Conservation (phyloP, 2,113 vertebrate genomes). For the Numida meleagris region DNA sequence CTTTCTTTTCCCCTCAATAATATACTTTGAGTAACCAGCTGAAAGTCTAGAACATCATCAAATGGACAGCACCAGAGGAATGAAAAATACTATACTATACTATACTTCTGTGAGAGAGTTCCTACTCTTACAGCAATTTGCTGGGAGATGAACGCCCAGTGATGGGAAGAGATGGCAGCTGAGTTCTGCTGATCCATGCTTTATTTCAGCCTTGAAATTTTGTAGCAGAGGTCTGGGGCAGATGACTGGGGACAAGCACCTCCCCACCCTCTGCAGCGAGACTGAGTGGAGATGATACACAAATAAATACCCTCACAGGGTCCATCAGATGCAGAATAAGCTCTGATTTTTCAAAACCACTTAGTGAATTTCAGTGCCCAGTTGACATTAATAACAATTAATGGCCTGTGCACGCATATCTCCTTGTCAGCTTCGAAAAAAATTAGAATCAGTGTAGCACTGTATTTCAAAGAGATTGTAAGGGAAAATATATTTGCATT, state of each 20-base stretch:
- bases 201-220: background rate
- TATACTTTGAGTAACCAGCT: background rate
- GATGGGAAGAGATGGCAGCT: background rate
- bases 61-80: background rate
- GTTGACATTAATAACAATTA: background rate
- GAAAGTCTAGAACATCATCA: background rate
- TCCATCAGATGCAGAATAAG: background rate
- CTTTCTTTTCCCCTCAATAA: background rate
- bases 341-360: background rate
- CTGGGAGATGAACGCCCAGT: background rate
- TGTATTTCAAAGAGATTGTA: background rate
- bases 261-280: background rate
- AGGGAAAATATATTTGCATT: background rate
- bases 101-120: background rate
- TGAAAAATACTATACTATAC: background rate
- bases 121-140: background rate
- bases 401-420: background rate
- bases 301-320: background rate
- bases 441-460: background rate
- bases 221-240: background rate
- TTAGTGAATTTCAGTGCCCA: background rate
- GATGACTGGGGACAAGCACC: background rate
- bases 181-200: background rate
- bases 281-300: background rate
- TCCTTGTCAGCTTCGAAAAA: slow-evolving; percentile 1